Evolutionary conservation across 2,888 invertebrate species (phyloP).

Genomic region (Lysandra bellargus): DNA sequence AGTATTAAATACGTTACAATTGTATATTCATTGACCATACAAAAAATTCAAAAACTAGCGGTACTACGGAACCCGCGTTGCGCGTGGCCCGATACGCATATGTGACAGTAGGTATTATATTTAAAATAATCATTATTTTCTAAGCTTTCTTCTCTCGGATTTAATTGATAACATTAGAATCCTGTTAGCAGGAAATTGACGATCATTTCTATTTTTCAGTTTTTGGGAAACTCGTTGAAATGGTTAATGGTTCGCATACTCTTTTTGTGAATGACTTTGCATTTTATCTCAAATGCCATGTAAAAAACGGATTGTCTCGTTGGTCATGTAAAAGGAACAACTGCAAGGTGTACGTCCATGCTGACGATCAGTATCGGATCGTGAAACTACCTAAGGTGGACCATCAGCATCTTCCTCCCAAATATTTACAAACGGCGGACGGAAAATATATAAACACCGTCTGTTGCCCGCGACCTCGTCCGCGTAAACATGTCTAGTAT

Average conservation of each 20-base stretch:
- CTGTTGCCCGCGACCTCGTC: too few species aligned
- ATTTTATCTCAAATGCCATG: conserved; percentile 4
- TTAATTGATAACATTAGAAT: neutral
- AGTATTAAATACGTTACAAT: too few species aligned
- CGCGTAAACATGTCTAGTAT: too few species aligned
- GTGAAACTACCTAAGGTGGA: neutral
- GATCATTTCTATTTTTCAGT: neutral
- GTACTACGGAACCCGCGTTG: too few species aligned
- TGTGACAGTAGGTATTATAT: too few species aligned
- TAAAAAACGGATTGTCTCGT: neutral
- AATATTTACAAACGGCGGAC: neutral
- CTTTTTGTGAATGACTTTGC: neutral
- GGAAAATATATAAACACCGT: neutral
- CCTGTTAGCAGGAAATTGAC: neutral
- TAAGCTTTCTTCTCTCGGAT: too few species aligned
- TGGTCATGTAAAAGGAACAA: neutral
- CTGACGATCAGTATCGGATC: neutral
- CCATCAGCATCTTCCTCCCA: neutral
- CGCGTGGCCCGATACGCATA: too few species aligned
- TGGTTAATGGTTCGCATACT: neutral
- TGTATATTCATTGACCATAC: too few species aligned
- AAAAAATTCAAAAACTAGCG: too few species aligned
- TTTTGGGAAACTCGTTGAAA: neutral
- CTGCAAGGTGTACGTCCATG: neutral
- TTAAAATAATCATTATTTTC: too few species aligned